Evolutionary conservation across 2,797 vertebrate species (phyloP), one percentile per base, ranked within the genome.

Genomic region (Pantherophis alleghaniensis): DNA sequence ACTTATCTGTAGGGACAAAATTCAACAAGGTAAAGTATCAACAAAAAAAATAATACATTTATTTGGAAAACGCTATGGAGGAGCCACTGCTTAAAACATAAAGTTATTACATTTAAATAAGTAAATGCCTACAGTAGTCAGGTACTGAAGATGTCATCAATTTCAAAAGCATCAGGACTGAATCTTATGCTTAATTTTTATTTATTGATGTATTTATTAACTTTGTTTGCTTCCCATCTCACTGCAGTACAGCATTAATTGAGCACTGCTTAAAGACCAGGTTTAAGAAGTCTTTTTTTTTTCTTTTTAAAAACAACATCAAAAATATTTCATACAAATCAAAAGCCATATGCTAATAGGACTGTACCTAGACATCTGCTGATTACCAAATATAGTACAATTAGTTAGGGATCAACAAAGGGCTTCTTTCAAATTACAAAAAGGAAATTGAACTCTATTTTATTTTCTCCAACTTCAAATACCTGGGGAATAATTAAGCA

Each of bases 401-500:
- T 97, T 96, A 94, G 95, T 90, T 96, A 96, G 96, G 96, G 95
- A 96, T 97, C 95, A 96, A 95, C 96, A 96, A 95, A 97, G 94
- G 95, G 86, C 91, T 94, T 96, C 88, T 94, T 96, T 61, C 94
- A 94, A 91, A 94, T 95, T 94, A 92, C 89, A 95, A 96, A 83
- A 97, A 96, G 95, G 91, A 94, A 94, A 93, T 59, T 92, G 94
- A 95, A 96, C 95, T 61, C 92, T 63, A 0, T 12, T 94, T 94
- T 95, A 28, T 37, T 59, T 28, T 9, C 4, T 22, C 87, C 94
- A 95, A 92, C 94, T 96, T 97, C 94, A 96, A 86, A 94, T 94
- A 95, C 94, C 96, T 97, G 94, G 96, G 94, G 94, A 96, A 95
- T 96, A 96, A 96, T 96, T 96, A 97, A 95, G 96, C 66, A 60